These are phyloP conservation scores for Himalopsyche japonica DNA, from an alignment of 2,888 invertebrate species.

Conservation along the genomic window DNA sequence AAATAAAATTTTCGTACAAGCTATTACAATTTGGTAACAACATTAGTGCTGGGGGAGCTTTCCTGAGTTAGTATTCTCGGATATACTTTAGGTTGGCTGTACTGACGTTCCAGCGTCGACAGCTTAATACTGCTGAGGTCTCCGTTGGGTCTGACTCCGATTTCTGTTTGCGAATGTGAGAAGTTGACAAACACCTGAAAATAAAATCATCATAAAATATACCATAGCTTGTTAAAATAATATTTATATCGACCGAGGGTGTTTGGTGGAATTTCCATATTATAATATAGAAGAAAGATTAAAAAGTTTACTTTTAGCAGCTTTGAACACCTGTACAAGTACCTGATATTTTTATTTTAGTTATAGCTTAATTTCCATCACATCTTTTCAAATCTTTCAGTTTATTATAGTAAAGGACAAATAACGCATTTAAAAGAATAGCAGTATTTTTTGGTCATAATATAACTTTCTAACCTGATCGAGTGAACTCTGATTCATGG, in stretches of 20 bases:
- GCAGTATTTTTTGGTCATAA: not conserved
- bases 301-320: too few species aligned
- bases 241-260: too few species aligned
- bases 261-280: too few species aligned
- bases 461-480: conserved; percentile 55
- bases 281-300: too few species aligned
- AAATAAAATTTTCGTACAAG: not conserved
- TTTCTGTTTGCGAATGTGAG: conserved; percentile 19
- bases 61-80: not conserved
- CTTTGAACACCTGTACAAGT: too few species aligned
- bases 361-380: too few species aligned
- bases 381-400: too few species aligned
- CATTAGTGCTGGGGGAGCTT: not conserved
- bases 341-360: too few species aligned
- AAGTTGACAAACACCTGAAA: conserved; percentile 39
- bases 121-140: conserved; percentile 12
- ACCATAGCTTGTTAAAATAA: too few species aligned
- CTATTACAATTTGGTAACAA: not conserved
- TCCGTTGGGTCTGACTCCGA: not conserved
- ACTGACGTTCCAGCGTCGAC: conserved; percentile 34
- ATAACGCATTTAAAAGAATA: too few species aligned
- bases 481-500: conserved; percentile 63
- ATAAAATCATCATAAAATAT: not conserved
- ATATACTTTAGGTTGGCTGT: conserved; percentile 18
- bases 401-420: too few species aligned